Evolutionary conservation across 2,797 vertebrate genomes (phyloP).

Genomic region (Channa striata): DNA sequence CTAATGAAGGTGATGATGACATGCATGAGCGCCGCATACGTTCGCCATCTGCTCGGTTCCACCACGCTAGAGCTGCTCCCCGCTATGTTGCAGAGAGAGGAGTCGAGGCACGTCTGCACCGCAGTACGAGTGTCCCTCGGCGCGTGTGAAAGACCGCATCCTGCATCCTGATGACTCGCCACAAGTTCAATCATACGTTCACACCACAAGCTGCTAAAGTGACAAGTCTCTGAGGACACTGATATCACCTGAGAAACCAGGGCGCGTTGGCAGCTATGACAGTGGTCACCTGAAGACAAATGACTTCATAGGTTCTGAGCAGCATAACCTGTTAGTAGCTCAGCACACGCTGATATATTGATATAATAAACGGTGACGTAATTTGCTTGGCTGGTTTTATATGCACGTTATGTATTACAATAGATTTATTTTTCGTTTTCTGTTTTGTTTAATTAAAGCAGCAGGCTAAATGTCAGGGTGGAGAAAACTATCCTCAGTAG

Average conservation of each 20-base stretch:
- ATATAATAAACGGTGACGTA: not conserved
- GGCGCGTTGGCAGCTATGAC: conserved; percentile 3
- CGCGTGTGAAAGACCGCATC: conserved; percentile 48
- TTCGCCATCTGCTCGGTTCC: conserved; percentile 82
- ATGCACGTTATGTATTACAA: not conserved
- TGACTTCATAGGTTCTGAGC: not conserved
- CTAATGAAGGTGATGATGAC: conserved; percentile 84
- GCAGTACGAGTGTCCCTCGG: conserved; percentile 44
- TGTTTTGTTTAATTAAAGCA: not conserved
- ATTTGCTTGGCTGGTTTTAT: conserved; percentile 12
- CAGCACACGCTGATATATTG: conserved; percentile 13
- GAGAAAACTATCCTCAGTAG: not conserved
- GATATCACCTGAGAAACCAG: conserved; percentile 31
- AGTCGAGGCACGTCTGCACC: conserved; percentile 58
- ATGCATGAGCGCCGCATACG: conserved; percentile 77
- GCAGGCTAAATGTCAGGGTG: not conserved
- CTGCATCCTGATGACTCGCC: conserved; percentile 66
- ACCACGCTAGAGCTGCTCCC: conserved; percentile 56
- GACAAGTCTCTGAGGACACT: conserved; percentile 52
- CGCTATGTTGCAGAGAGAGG: conserved; percentile 60
- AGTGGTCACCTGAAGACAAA: conserved; percentile 14
- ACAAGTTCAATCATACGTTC: conserved; percentile 64
- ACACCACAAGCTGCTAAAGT: conserved; percentile 42
- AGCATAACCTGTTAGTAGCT: conserved; percentile 17
- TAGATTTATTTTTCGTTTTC: not conserved